These are phyloP conservation scores for Virgularia gustaviana DNA, from an alignment of 92 coral and sea anemone genomes.

Conservation along the genomic window DNA sequence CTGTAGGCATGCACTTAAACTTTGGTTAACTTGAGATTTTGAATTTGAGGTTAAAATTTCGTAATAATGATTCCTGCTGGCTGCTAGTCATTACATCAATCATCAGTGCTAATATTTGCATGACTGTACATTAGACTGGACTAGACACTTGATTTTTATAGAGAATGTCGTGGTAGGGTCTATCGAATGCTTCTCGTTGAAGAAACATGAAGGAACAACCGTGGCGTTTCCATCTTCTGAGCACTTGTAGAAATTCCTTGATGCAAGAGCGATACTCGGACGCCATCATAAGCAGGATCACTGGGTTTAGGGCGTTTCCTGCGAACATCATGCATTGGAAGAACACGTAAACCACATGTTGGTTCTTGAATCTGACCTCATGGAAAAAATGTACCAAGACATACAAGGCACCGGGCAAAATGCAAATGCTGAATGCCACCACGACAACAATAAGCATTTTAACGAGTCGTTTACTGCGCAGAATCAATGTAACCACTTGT, in stretches of 20 bases:
- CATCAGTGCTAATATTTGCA: too few species aligned
- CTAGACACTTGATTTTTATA: too few species aligned
- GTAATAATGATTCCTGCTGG: too few species aligned
- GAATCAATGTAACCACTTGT: slow-evolving; percentile 10
- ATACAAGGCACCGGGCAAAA: neutral
- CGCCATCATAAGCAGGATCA: slow-evolving; percentile 18
- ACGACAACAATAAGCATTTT: slow-evolving; percentile 6
- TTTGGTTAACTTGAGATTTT: too few species aligned
- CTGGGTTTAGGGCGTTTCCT: slow-evolving; percentile 11
- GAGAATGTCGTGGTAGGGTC: too few species aligned
- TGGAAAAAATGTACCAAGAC: slow-evolving; percentile 4
- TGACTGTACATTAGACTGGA: too few species aligned
- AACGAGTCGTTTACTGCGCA: slow-evolving; percentile 15
- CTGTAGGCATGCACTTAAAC: too few species aligned
- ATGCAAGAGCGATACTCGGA: slow-evolving; percentile 16
- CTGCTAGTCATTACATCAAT: too few species aligned
- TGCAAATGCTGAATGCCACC: slow-evolving; percentile 7
- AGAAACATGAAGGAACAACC: too few species aligned
- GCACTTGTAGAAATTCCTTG: neutral
- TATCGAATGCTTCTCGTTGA: too few species aligned
- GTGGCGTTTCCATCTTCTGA: too few species aligned
- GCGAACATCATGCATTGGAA: slow-evolving; percentile 20
- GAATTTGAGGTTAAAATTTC: too few species aligned
- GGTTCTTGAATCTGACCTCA: slow-evolving; percentile 1
- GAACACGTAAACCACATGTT: neutral